Base-by-base conservation (phyloP, 2,797 vertebrate genomes). In the Bovichtus variegatus region DNA sequence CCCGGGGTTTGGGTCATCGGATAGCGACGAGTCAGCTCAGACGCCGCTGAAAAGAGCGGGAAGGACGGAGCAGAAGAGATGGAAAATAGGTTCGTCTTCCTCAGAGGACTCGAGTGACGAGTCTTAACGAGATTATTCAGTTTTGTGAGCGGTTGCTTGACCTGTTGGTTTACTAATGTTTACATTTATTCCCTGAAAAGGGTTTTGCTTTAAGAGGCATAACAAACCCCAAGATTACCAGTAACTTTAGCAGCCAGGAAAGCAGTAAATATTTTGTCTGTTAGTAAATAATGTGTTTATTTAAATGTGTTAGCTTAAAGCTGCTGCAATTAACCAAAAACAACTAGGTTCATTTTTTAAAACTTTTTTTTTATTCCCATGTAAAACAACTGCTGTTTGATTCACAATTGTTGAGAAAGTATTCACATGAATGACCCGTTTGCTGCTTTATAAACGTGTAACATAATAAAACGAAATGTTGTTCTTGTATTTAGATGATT, bases 31-130 rank as follows among this genome's bases (percentile, higher is more conserved):
- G 44, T 46, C 31, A 25, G 27, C 16, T 0, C 21, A 3, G 10
- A 2, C 1, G 11, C 9, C 0, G 16, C 15, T 0, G 23, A 75
- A 13, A 0, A 53, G 21, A 60, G 19, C 13, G 0, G 16, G 58
- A 12, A 44, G 57, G 23, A 34, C 9, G 9, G 0, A 7, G 5
- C 0, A 0, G 1, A 54, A 47, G n/a, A 15, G 36, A 9, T 5
- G 71, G 68, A 70, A 15, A 55, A 21, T 9, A 2, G 31, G 29
- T 10, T 74, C 31, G 0, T 44, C 1, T 29, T 83, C 90, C 16
- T 83, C 80, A 15, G 77, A 81, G n/a, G 86, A 90, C 27, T 91
- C 87, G 0, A 92, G 86, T n/a, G 88, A 90, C 1, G 86, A 89
- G 58, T 84, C 51, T 2, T 87, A 34, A 81, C 19, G 21, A 50